A percentile compares a stretch with the other conserved stretches of the same genome.
These are phyloP conservation scores for Folsomia candida DNA, from an alignment of 2,888 invertebrate species.

Conservation along the genomic window DNA sequence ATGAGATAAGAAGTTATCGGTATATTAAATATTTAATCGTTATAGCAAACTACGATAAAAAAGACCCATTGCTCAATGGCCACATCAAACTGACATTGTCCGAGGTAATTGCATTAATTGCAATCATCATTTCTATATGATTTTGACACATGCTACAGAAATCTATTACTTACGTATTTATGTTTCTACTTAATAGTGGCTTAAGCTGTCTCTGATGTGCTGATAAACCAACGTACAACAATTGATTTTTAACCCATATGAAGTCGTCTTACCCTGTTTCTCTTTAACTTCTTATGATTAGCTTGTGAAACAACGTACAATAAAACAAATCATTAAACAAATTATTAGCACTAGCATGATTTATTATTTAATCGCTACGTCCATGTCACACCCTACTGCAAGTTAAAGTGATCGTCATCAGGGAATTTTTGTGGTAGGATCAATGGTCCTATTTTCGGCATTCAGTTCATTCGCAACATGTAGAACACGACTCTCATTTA, in stretches of 20 bases:
- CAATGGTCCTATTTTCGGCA: not conserved
- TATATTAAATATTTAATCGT: conserved; percentile 51
- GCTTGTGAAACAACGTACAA: no score
- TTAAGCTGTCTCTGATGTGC: conserved; percentile 52
- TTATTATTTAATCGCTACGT: not conserved
- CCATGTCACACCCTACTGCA: not conserved
- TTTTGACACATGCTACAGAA: no score
- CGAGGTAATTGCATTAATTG: conserved; percentile 31
- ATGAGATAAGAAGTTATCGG: conserved; percentile 32
- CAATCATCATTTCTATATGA: not conserved
- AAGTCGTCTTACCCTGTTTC: no score
- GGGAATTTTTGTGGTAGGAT: no score
- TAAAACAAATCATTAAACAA: no score
- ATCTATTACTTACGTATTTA: no score
- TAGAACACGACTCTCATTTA: not conserved
- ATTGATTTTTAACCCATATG: no score
- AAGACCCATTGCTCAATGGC: conserved; percentile 76
- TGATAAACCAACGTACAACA: no score
- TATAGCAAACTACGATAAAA: conserved; percentile 69
- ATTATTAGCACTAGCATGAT: no score
- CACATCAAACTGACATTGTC: conserved; percentile 72
- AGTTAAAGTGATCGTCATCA: not conserved
- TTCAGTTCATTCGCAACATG: not conserved
- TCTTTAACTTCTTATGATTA: no score
- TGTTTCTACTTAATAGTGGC: conserved; percentile 52